Base-by-base conservation (phyloP, 2,888 invertebrate genomes). In the Drosophila quinaria region DNA sequence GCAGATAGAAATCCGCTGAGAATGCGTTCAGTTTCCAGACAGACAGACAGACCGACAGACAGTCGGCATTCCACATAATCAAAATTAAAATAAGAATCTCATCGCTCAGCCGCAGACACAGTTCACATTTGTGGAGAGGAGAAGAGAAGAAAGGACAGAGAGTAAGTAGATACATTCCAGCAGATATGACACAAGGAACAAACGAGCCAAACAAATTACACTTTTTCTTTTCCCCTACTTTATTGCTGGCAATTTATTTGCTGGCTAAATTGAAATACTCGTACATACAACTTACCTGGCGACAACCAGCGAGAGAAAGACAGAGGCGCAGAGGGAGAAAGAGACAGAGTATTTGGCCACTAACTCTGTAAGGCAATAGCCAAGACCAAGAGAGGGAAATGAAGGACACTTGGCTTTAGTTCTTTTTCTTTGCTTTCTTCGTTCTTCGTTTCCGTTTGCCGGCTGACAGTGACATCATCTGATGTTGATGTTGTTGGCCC, bases 71-170 rank as follows among this genome's bases (percentile, higher is more conserved):
- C 37, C 72, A 81, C 86, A 87, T 81, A 80, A 87, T 85, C 90
- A 89, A 87, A 87, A 87, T 87, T 87, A 86, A 89, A 87, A 87
- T 87, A 89, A 87, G 86, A 87, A 80, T 74, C 86, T 81, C 86
- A 87, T 87, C 88, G 76, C 82, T 86, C 86, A 89, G 82, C 54
- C 63, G 82, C 89, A 86, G 86, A 55, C 71, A 70, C 46, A 60
- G 46, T 42, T 44, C 13, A 15, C 22, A 61, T 13, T n/a, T n/a
- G 13, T 2, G 0, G 17, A 33, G 13, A 2, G n/a, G 5, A 15
- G 9, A 2, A 11, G 8, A 0, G 35, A 4, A 29, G 29, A 10
- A 5, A 8, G n/a, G 31, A n/a, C 4, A 19, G 19, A 15, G 22
- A 31, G 42, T 54, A 86, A 31, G 42, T 54, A 86, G 81, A 86